phyloP scores from a whole-genome alignment of 2,113 vertebrate genomes.

The Rhinopomastus cyanomelas region DNA sequence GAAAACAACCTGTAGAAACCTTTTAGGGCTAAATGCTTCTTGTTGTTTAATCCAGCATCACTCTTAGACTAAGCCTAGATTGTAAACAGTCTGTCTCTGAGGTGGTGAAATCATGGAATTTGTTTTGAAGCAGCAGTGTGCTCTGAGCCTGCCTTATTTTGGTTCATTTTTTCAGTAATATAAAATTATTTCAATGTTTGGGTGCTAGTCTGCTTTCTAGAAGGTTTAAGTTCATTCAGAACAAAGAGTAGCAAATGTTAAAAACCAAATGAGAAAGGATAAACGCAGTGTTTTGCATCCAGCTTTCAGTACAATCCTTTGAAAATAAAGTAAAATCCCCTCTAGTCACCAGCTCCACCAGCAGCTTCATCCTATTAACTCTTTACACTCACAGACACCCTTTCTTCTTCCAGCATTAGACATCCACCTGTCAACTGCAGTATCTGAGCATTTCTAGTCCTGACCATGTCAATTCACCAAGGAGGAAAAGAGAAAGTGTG shows the following conservation, averaged over 20 bases:
- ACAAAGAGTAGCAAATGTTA: background rate
- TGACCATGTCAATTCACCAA: background rate
- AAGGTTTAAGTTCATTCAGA: background rate
- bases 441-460: background rate
- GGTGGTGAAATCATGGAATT: background rate
- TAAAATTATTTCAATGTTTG: background rate
- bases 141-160: background rate
- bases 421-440: background rate
- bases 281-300: background rate
- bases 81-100: background rate
- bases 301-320: background rate
- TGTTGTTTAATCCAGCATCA: background rate
- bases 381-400: background rate
- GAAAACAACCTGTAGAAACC: background rate
- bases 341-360: background rate
- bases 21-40: background rate
- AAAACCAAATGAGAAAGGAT: background rate
- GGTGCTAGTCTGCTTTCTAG: background rate
- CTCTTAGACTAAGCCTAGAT: background rate
- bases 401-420: background rate
- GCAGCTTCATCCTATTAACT: background rate
- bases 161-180: background rate
- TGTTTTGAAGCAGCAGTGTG: background rate
- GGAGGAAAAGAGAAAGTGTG: background rate
- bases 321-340: background rate